Conservation (phyloP, 2,797 vertebrate species). For the Alexandromys oeconomus region DNA sequence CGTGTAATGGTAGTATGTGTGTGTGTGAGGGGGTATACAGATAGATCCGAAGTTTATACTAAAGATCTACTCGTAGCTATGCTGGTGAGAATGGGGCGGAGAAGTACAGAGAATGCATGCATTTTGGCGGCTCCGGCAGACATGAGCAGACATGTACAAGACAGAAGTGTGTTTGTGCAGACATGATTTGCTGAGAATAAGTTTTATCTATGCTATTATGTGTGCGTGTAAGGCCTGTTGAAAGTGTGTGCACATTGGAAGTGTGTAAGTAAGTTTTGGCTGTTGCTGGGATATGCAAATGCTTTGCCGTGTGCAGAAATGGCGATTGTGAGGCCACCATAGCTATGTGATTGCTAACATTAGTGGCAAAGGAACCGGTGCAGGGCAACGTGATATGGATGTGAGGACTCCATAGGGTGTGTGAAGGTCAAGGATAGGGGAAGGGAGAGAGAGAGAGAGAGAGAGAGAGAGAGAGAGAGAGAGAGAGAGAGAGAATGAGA, state of each 20-base stretch:
- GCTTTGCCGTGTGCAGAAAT: background rate
- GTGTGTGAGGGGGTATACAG: background rate
- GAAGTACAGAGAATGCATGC: too few relatives aligned
- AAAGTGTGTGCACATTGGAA: background rate
- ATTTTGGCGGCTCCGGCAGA: background rate
- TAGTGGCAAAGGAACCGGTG: background rate
- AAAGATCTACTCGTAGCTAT: background rate
- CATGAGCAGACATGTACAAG: too few relatives aligned
- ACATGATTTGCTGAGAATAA: background rate
- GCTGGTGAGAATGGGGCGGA: background rate
- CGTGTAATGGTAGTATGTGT: background rate
- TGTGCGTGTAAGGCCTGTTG: background rate
- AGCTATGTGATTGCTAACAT: background rate
- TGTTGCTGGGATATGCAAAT: background rate
- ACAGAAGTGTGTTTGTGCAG: background rate
- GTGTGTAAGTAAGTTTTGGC: background rate
- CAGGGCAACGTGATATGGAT: accelerated
- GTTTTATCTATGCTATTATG: background rate
- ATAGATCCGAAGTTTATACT: background rate
- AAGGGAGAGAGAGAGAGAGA: background rate
- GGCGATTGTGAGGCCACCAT: background rate
- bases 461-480: background rate
- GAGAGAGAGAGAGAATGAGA: background rate
- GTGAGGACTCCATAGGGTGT: too few relatives aligned
- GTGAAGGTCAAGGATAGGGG: background rate